These are phyloP conservation scores for Dromaius novaehollandiae DNA, from an alignment of 2,113 vertebrate genomes.

Conservation along the genomic window DNA sequence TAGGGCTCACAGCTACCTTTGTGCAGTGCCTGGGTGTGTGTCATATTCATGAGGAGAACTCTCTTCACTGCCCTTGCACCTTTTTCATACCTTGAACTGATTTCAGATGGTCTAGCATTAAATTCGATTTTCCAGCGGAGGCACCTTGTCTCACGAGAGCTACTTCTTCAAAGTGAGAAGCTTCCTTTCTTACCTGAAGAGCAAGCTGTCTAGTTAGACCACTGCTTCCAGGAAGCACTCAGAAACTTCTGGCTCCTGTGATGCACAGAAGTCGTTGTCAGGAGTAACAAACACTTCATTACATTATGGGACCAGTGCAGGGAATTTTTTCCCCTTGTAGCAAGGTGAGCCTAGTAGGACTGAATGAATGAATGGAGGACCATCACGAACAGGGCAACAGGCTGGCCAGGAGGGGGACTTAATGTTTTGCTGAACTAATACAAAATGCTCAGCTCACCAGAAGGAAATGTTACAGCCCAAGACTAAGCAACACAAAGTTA, in stretches of 20 bases:
- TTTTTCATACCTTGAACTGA: neutral
- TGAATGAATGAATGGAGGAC: neutral
- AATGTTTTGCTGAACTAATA: neutral
- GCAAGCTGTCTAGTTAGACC: neutral
- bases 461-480: neutral
- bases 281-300: neutral
- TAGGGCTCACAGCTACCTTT: neutral
- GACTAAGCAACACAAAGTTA: neutral
- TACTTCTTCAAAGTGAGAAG: neutral
- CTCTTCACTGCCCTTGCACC: neutral
- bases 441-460: neutral
- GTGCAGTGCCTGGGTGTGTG: neutral
- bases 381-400: neutral
- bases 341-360: neutral
- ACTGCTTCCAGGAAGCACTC: neutral
- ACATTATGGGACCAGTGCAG: too few relatives aligned
- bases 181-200: neutral
- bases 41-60: neutral
- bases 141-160: neutral
- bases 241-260: neutral
- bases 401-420: neutral
- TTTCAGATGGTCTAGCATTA: neutral
- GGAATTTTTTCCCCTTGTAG: neutral
- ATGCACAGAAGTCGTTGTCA: neutral
- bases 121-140: neutral